Evolutionary conservation across 2,113 vertebrate species (phyloP), one percentile per base, ranked within the genome.

Genomic region (Daboia siamensis): DNA sequence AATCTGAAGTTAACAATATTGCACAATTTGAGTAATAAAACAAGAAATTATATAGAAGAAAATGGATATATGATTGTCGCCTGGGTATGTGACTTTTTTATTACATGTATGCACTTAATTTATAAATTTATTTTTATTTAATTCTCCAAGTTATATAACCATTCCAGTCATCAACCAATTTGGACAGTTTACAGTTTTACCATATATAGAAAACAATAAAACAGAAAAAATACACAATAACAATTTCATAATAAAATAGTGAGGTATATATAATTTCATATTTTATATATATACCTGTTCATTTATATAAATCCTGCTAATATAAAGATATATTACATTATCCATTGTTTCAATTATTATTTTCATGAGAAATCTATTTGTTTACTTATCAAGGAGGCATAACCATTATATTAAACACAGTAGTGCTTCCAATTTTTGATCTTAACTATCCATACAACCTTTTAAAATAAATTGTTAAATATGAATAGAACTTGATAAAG

Each of bases 301-400:
- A 39, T 74, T 80, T 80, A 80, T 39, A 39, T 80, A 80, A 80
- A 80, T 80, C 17, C 33, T 80, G 69, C 69, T 39, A 39, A 80
- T 2, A 93, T 61, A 13, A 64, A 39, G 33, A 54, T 23, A 91
- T 0, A 21, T 1, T 95, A 90, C 86, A 80, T 56, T 51, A 90
- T 64, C 21, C 93, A 89, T 44, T 92, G 64, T 12, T 85, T 90
- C 89, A 90, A 88, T 90, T 94, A 93, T 92, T 92, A 92, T 80
- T 89, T 92, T 90, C 87, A 92, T 92, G 15, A 91, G 94, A 96
- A 93, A 52, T 46, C 56, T 91, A 93, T 96, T 96, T 96, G 93
- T 91, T 95, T 88, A 95, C 33, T 12, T 93, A 93, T 94, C 59
- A 92, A 91, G 92, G 94, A 92, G 96, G 96, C 94, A 96, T 93